Conservation (phyloP, 2,797 vertebrate genomes). For the Heterohyrax brucei region DNA sequence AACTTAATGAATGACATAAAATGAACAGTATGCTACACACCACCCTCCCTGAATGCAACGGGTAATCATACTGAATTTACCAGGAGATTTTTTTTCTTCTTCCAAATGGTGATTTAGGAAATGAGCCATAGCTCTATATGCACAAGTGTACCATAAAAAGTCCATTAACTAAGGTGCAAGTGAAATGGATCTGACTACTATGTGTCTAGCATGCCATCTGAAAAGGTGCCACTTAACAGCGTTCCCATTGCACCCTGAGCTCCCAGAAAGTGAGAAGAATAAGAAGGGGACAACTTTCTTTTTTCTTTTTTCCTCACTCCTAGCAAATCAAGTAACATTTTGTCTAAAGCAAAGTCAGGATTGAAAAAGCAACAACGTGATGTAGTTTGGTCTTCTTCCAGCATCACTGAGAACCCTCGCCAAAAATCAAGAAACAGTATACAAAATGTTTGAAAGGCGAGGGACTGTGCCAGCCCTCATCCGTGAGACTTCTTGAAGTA, state of each 20-base stretch:
- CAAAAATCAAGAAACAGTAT: conserved; percentile 91
- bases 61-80: background rate
- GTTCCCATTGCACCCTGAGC: conserved; percentile 86
- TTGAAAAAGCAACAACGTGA: conserved; percentile 85
- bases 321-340: conserved; percentile 86
- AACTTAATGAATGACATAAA: conserved; percentile 67
- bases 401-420: conserved; percentile 83
- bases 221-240: conserved; percentile 84
- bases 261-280: conserved; percentile 80
- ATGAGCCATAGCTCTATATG: conserved; percentile 65
- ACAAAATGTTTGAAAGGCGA: conserved; percentile 90
- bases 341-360: conserved; percentile 86
- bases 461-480: conserved; percentile 86
- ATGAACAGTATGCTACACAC: conserved; percentile 63
- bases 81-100: conserved; percentile 47
- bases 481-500: conserved; percentile 87
- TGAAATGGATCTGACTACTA: conserved; percentile 88
- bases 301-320: background rate
- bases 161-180: conserved; percentile 89
- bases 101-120: conserved; percentile 82
- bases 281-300: conserved; percentile 49
- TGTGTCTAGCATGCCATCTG: conserved; percentile 86
- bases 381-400: conserved; percentile 91
- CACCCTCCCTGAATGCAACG: conserved; percentile 65
- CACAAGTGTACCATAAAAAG: conserved; percentile 87